phyloP scores from a whole-genome alignment of 1,140 invertebrate genomes.

The Euschistus heros region DNA sequence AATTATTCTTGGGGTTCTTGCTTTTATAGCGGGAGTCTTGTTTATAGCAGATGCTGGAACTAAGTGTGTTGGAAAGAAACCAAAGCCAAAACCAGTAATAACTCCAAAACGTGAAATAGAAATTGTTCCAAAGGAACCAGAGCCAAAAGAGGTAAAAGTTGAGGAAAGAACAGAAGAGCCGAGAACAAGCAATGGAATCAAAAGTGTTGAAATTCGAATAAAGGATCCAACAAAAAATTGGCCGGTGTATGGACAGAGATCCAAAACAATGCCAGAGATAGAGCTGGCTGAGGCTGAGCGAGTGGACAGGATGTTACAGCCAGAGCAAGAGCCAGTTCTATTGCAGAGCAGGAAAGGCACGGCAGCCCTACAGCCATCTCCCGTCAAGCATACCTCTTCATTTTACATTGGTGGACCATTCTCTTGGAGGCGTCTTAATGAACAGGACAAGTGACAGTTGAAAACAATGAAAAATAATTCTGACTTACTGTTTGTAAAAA shows the following conservation, averaged over 20 bases:
- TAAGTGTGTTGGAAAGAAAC: constrained; percentile 16
- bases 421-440: not conserved
- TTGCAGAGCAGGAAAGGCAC: not conserved
- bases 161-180: constrained; percentile 9
- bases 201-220: constrained; percentile 24
- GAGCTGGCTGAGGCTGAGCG: not conserved
- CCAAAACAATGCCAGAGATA: not conserved
- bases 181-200: constrained; percentile 12
- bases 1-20: constrained; percentile 52
- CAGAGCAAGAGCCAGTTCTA: not conserved
- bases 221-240: constrained; percentile 22
- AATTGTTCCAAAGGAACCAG: not conserved
- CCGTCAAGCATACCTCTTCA: constrained; percentile 3
- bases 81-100: constrained; percentile 7
- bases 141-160: not conserved
- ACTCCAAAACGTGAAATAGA: constrained; percentile 10
- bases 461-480: too few relatives aligned
- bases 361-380: not conserved
- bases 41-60: constrained; percentile 53
- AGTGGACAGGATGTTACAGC: not conserved
- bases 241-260: not conserved
- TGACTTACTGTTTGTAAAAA: too few relatives aligned
- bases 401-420: constrained; percentile 4
- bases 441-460: not conserved
- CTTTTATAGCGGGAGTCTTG: constrained; percentile 52